Evolutionary conservation across 53 echinoderm and acorn worm genomes (phyloP), one percentile per base, ranked within the genome.

Genomic region (Luidia sarsii): DNA sequence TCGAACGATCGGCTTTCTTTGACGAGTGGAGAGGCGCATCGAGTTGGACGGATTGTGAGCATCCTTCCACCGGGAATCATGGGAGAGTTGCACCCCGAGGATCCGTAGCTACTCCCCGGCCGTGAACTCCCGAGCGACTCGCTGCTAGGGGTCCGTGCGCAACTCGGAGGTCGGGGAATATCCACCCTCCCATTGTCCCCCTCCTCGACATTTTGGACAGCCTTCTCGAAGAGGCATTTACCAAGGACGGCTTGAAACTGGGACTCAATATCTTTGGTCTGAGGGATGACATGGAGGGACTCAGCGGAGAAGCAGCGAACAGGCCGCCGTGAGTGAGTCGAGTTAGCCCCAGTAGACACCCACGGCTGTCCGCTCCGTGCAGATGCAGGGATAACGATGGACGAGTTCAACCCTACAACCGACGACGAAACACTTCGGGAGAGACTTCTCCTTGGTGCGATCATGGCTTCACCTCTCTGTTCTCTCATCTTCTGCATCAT

Each of bases 231-330:
- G 43, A 96, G 84, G 50, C 83, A 82, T 79, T 93, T 93, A 10
- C 97, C 93, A 0, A 96, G 87, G 21, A 91, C 89, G 34, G 85
- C 84, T 50, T 96, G 97, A 49, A 96, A 96, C 80, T 96, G 91
- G 18, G 97, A 96, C 62, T 96, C 93, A 29, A 96, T 68, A 41
- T 91, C 93, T n/a, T 64, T 30, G 3, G 59, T 64, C 54, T 87
- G 61, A 13, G 72, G 72, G 33, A 86, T 86, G 45, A 77, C 57
- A 35, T 39, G 61, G 2, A 83, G 49, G 31, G 70, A 70, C 30
- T 83, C 83, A 29, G 83, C 83, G 27, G 83, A 83, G 50, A 83
- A 64, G 49, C 83, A 59, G 2, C 83, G 83, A n/a, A 31, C 34
- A 2, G 70, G 70, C 41, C 29, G 82, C 6, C 69, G 45, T 32